Evolutionary conservation across 2,797 vertebrate species (phyloP).

Genomic region (Notoglanidium macrostoma): DNA sequence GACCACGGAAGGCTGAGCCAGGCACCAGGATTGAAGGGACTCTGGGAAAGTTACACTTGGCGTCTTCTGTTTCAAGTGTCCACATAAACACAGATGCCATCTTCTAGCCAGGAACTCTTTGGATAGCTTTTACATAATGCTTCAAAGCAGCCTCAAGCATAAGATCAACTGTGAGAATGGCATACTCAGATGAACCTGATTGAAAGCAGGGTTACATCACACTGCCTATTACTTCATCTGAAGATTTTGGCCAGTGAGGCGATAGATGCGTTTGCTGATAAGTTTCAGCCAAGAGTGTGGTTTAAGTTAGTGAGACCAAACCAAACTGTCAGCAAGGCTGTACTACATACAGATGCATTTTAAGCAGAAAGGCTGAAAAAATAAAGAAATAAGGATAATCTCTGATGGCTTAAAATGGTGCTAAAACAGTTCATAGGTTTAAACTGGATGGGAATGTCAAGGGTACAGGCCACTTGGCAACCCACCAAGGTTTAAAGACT

Average conservation of each 20-base stretch:
- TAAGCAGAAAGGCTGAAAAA: slow-evolving; percentile 9
- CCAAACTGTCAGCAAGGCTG: slow-evolving; percentile 35
- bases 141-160: slow-evolving; percentile 47
- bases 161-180: slow-evolving; percentile 52
- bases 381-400: not conserved
- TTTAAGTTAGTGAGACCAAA: slow-evolving; percentile 51
- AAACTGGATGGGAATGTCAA: not conserved
- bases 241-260: slow-evolving; percentile 31
- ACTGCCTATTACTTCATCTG: slow-evolving; percentile 47
- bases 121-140: slow-evolving; percentile 51
- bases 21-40: slow-evolving; percentile 41
- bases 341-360: slow-evolving; percentile 7
- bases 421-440: not conserved
- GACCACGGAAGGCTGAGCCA: slow-evolving; percentile 15
- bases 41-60: slow-evolving; percentile 54
- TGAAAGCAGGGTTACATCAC: slow-evolving; percentile 47
- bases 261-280: slow-evolving; percentile 51
- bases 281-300: slow-evolving; percentile 50
- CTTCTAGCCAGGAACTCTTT: slow-evolving; percentile 49
- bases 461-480: not conserved
- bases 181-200: slow-evolving; percentile 42
- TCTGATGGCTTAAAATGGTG: slow-evolving; percentile 7
- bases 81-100: slow-evolving; percentile 58
- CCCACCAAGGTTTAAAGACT: not conserved
- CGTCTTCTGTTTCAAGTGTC: slow-evolving; percentile 44